phyloP scores from a whole-genome alignment of 2,113 vertebrate genomes.

The Lamprotornis superbus region DNA sequence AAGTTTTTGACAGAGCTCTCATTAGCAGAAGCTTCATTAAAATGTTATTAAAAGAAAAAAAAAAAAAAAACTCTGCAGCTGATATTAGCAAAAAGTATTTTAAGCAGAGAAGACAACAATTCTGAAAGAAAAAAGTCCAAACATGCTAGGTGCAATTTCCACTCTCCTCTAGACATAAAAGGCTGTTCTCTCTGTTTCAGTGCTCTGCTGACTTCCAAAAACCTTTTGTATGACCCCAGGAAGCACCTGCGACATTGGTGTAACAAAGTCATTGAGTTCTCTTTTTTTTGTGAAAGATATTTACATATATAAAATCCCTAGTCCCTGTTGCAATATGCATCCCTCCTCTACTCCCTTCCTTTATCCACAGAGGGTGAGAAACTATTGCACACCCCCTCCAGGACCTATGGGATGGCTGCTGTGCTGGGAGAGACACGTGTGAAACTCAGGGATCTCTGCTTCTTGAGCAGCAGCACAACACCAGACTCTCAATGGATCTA shows the following conservation, averaged over 20 bases:
- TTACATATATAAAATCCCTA: background rate
- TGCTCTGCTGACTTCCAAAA: background rate
- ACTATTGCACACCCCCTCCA: background rate
- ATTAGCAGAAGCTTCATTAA: slow-evolving; percentile 27
- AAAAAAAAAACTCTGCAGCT: background rate
- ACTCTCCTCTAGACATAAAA: background rate
- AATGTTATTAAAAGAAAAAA: background rate
- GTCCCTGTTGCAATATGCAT: background rate
- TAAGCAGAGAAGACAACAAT: background rate
- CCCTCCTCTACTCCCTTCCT: background rate
- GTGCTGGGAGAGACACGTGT: background rate
- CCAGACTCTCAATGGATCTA: background rate
- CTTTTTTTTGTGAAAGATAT: background rate
- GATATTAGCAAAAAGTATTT: background rate
- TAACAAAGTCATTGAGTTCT: background rate
- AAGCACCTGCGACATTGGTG: background rate
- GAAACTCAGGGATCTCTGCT: background rate
- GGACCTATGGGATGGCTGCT: fast-evolving
- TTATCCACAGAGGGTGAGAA: background rate
- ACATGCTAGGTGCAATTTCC: fast-evolving
- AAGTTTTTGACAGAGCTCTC: background rate
- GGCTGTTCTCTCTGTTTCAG: background rate
- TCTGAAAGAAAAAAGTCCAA: background rate
- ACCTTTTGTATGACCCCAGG: background rate
- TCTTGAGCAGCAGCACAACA: background rate